These are phyloP conservation scores for Macropus fuliginosus DNA, from an alignment of 2,797 vertebrate genomes.

Conservation along the genomic window DNA sequence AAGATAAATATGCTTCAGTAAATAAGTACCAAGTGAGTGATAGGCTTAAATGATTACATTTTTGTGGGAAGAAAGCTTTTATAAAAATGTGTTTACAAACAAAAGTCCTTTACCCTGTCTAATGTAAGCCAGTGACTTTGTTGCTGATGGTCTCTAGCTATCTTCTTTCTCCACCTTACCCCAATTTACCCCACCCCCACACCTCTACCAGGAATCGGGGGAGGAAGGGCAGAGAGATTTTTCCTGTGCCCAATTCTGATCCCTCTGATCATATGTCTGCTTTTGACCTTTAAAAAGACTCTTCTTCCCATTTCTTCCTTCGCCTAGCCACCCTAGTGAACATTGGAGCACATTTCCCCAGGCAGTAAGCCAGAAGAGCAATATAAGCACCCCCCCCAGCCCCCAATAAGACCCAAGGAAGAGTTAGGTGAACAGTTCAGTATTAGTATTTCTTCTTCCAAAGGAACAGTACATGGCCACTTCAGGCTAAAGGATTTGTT, in stretches of 20 bases:
- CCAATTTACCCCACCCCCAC: not conserved
- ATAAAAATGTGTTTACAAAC: slow-evolving; percentile 20
- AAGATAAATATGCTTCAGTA: slow-evolving; percentile 26
- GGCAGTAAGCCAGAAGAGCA: not conserved
- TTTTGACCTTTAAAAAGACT: slow-evolving; percentile 41
- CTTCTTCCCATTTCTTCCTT: slow-evolving; percentile 4
- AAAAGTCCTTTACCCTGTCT: not conserved
- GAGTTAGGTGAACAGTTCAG: not conserved
- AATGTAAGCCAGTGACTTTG: not conserved
- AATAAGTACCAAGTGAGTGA: not conserved
- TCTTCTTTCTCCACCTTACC: not conserved
- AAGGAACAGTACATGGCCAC: not conserved
- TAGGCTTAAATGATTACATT: not conserved
- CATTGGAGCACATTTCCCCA: not conserved
- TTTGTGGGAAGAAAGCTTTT: slow-evolving; percentile 36
- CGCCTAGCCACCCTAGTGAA: not conserved
- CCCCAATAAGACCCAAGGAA: not conserved
- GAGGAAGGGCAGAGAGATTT: not conserved
- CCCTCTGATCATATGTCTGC: slow-evolving; percentile 6
- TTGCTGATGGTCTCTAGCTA: not conserved
- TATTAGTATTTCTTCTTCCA: not conserved
- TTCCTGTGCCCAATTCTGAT: not conserved
- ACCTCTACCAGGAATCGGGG: not conserved
- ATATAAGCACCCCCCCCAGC: not conserved
- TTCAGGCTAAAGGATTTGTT: not conserved